These are phyloP conservation scores for Pogonognathellus flavescens DNA, from an alignment of 1,140 invertebrate genomes.

Conservation along the genomic window DNA sequence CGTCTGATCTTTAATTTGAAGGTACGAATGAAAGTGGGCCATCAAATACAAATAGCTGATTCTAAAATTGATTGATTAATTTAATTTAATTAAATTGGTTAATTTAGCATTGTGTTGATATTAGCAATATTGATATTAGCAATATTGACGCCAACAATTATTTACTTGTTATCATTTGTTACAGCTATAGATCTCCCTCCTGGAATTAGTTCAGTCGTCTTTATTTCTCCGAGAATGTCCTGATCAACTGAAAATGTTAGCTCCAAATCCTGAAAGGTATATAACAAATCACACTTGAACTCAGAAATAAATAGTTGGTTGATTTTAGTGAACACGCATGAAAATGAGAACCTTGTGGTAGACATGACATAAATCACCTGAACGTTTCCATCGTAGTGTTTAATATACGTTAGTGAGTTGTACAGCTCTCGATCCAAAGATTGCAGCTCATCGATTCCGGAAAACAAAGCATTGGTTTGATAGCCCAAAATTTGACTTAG, in stretches of 20 bases:
- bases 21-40: constrained; percentile 98
- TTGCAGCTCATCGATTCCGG: constrained; percentile 95
- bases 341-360: no score
- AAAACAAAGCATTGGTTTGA: constrained; percentile 78
- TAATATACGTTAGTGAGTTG: constrained; percentile 95
- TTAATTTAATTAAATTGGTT: not conserved
- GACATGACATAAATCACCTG: constrained; percentile 47
- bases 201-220: constrained; percentile 91
- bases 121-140: no score
- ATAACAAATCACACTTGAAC: not conserved
- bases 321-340: no score
- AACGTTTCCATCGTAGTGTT: constrained; percentile 95
- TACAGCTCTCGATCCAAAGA: constrained; percentile 97
- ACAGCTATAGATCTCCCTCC: constrained; percentile 93
- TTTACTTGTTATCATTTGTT: constrained; percentile 97
- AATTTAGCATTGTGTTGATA: no score
- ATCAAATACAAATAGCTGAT: constrained; percentile 98
- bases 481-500: constrained; percentile 95
- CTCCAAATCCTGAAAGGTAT: constrained; percentile 81
- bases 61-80: constrained; percentile 71
- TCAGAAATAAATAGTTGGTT: not conserved
- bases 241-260: constrained; percentile 98
- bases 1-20: constrained; percentile 96
- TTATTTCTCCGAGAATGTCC: constrained; percentile 91
- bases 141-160: no score